Evolutionary conservation across 2,797 vertebrate species (phyloP), one percentile per base, ranked within the genome.

Genomic region (Ctenosaura bakeri): DNA sequence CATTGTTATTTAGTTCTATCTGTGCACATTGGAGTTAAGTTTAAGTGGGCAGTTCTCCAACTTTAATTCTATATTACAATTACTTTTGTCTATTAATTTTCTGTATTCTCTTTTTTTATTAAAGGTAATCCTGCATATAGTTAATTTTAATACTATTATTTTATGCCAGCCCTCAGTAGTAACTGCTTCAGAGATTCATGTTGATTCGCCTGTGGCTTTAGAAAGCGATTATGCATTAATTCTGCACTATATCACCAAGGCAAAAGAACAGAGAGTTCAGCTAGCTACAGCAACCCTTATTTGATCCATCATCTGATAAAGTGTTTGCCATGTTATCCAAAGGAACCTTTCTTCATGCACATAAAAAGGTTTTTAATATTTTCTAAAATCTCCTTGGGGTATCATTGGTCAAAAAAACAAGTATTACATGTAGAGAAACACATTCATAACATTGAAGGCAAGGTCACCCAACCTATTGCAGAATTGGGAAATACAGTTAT

Each of bases 141-240:
- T 78, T 78, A 76, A 20, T 76, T 38, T 76, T 76, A 76, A 78
- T 78, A 46, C 22, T 78, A 38, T 66, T 42, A 78, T 78, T 76
- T 76, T 76, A 35, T 76, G 35, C 35, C 73, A 76, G 35, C 9
- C 35, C n/a, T 42, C 6, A 78, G 38, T 24, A 78, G 42, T 50
- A 78, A 78, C 76, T 78, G 10, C 22, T 46, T 24, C 42, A 6
- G 9, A 46, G 9, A 6, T 24, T 78, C 76, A 24, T 50, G 6
- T 46, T 78, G 42, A 78, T 78, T 26, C 26, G 38, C 38, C 76
- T 78, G 76, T 46, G 20, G 20, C 42, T 78, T 50, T 78, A 46
- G 3, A 78, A 6, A 78, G 76, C 12, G 76, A 78, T 24, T 24
- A 46, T 46, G 42, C 20, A 38, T 77, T 77, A 20, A 77, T 77